Evolutionary conservation across 2,797 vertebrate species (phyloP).

Genomic region (Tangara arthus): DNA sequence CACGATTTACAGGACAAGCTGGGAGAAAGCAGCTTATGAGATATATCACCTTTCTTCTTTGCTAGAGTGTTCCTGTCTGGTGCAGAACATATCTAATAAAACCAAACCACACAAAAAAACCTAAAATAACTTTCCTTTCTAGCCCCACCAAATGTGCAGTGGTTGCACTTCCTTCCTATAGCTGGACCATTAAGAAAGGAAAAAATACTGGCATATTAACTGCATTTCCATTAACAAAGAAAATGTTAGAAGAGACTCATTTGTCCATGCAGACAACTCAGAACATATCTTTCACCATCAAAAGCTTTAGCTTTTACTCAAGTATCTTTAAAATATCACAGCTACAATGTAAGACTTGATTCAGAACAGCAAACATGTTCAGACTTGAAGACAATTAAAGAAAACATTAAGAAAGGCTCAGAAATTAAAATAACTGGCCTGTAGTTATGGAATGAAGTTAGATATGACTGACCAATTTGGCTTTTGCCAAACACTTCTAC

Average conservation of each 20-base stretch:
- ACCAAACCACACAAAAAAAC: not conserved
- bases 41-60: not conserved
- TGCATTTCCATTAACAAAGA: not conserved
- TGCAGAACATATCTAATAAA: not conserved
- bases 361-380: rapidly evolving
- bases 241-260: not conserved
- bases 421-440: not conserved
- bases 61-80: not conserved
- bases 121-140: not conserved
- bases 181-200: not conserved
- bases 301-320: not conserved
- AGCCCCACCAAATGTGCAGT: not conserved
- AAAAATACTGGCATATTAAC: not conserved
- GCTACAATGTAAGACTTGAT: not conserved
- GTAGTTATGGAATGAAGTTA: not conserved
- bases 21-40: not conserved
- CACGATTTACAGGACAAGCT: not conserved
- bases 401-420: not conserved
- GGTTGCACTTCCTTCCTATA: not conserved
- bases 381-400: not conserved
- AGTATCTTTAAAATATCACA: not conserved
- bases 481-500: not conserved
- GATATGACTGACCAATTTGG: not conserved
- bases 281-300: not conserved
- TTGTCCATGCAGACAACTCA: not conserved